phyloP scores from a whole-genome alignment of 2,797 vertebrate genomes.

The Myotis myotis region DNA sequence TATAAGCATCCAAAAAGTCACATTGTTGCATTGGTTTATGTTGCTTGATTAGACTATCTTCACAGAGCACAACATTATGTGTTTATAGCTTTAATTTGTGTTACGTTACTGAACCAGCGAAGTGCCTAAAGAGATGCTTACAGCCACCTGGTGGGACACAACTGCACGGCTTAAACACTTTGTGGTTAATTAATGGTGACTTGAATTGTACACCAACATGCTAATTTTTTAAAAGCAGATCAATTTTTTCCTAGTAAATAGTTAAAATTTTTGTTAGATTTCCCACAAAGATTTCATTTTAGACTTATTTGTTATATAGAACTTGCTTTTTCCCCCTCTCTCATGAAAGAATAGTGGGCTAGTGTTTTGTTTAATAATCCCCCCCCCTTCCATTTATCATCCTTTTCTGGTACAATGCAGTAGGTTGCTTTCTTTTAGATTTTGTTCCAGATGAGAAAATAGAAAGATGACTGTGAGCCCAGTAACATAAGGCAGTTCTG shows the following conservation, averaged over 20 bases:
- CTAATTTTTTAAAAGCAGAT: constrained; percentile 58
- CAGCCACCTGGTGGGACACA: constrained; percentile 77
- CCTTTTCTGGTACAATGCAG: constrained; percentile 40
- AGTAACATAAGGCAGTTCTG: constrained; percentile 56
- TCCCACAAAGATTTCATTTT: constrained; percentile 30
- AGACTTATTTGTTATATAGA: constrained; percentile 4
- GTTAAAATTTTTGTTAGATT: constrained; percentile 54
- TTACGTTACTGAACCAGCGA: constrained; percentile 84
- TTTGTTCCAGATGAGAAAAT: constrained; percentile 74
- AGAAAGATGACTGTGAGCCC: constrained; percentile 77
- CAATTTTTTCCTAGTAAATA: constrained; percentile 52
- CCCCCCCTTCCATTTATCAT: constrained; percentile 8
- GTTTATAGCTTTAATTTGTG: constrained; percentile 87
- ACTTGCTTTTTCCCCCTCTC: constrained; percentile 41
- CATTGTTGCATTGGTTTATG: constrained; percentile 81
- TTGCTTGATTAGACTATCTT: constrained; percentile 79
- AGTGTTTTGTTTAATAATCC: constrained; percentile 52
- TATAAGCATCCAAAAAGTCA: constrained; percentile 83
- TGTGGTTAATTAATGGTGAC: constrained; percentile 74
- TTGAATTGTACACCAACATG: constrained; percentile 63
- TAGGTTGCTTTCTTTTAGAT: constrained; percentile 69
- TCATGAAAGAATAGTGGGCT: constrained; percentile 60
- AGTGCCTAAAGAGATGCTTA: constrained; percentile 86
- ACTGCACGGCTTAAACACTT: constrained; percentile 74
- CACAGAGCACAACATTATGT: constrained; percentile 83